phyloP scores from a whole-genome alignment of 2,797 vertebrate genomes.

The Steatocranus sp. region DNA sequence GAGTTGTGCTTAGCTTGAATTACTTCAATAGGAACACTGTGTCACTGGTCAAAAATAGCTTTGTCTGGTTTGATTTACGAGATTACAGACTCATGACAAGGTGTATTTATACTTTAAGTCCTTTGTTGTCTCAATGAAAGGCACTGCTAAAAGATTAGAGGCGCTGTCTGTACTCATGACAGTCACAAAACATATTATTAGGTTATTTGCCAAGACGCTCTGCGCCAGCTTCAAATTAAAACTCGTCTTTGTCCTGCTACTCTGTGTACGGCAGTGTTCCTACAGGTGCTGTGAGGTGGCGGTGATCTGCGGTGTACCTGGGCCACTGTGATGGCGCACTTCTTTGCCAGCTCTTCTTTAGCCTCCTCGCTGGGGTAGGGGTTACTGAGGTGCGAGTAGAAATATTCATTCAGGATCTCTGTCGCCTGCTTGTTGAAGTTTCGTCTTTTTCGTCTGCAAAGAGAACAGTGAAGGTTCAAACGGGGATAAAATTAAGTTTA shows the following conservation, averaged over 20 bases:
- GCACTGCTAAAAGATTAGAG: conserved; percentile 29
- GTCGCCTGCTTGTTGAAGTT: conserved; percentile 99
- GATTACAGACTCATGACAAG: conserved; percentile 28
- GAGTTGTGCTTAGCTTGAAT: background rate
- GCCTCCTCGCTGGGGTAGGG: conserved; percentile 99
- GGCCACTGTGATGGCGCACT: conserved; percentile 97
- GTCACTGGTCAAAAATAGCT: conserved; percentile 47
- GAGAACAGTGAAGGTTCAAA: background rate
- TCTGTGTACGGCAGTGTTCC: background rate
- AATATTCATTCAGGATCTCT: conserved; percentile 99
- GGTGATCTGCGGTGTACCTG: conserved; percentile 77
- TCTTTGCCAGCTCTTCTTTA: conserved; percentile 99
- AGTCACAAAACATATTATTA: conserved; percentile 31
- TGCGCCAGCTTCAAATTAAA: conserved; percentile 2
- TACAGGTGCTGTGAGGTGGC: conserved; percentile 3
- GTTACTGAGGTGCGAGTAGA: conserved; percentile 99
- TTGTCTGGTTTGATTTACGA: conserved; percentile 35
- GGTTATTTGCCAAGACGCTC: conserved; percentile 27
- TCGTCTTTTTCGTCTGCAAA: conserved; percentile 90
- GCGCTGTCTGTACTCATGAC: conserved; percentile 41
- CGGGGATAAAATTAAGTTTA: background rate
- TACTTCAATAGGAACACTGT: conserved; percentile 26
- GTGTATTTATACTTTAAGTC: conserved; percentile 22
- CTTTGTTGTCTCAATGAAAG: conserved; percentile 49
- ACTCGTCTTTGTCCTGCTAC: background rate